phyloP scores from a whole-genome alignment of 2,113 vertebrate genomes.

The Cebidichthys violaceus region DNA sequence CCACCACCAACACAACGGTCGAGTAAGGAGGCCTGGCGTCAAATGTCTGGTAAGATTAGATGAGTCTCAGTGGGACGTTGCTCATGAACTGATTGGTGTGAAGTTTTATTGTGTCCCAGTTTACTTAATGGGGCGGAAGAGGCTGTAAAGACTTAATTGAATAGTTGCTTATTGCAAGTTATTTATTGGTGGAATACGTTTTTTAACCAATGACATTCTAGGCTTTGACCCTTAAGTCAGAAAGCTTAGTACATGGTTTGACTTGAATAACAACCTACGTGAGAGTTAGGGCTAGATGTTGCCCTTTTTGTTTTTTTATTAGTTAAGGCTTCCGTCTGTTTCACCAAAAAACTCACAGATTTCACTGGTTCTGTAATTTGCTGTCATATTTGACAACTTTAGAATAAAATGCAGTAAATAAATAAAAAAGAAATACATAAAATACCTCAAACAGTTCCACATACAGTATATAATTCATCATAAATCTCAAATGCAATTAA shows the following conservation, averaged over 20 bases:
- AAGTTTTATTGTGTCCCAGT: neutral
- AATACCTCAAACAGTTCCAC: neutral
- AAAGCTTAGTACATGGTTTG: neutral
- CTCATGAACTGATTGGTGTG: neutral
- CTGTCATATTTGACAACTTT: neutral
- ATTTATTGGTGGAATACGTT: neutral
- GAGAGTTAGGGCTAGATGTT: neutral
- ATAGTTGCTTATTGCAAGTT: neutral
- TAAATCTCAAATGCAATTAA: neutral
- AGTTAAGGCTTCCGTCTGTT: neutral
- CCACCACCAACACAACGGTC: neutral
- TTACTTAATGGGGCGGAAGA: neutral
- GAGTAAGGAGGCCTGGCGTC: neutral
- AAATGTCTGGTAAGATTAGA: neutral
- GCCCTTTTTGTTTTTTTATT: neutral
- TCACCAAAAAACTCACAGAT: neutral
- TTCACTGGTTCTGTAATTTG: neutral
- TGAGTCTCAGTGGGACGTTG: neutral
- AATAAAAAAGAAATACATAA: neutral
- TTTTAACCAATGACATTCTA: neutral
- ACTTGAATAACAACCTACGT: neutral
- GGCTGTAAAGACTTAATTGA: no score
- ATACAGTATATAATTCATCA: neutral
- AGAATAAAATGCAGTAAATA: neutral
- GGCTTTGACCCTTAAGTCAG: neutral